phyloP scores from a whole-genome alignment of 2,797 vertebrate genomes.

The Neopelma chrysocephalum region DNA sequence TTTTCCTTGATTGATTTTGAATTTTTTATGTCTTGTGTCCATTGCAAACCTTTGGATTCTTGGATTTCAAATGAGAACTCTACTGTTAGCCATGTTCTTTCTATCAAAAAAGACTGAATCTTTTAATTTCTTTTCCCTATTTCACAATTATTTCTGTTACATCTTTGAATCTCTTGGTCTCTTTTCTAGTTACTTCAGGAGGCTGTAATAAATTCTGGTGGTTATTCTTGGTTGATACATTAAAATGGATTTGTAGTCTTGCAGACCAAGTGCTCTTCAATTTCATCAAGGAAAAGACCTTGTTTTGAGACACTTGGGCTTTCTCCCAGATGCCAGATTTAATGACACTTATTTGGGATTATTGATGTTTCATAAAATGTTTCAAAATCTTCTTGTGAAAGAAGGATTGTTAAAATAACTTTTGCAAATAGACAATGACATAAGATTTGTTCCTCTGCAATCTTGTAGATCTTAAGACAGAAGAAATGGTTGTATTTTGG shows the following conservation, averaged over 20 bases:
- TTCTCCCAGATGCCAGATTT: background rate
- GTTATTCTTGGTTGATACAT: background rate
- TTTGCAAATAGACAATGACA: background rate
- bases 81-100: background rate
- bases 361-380: background rate
- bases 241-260: background rate
- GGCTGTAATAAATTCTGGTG: background rate
- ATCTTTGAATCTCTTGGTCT: background rate
- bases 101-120: background rate
- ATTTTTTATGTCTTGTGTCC: background rate
- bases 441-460: background rate
- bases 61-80: background rate
- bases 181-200: background rate
- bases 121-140: background rate
- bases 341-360: background rate
- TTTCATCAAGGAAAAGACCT: background rate
- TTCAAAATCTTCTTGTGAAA: background rate
- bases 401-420: background rate
- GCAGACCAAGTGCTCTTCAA: background rate
- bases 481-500: background rate
- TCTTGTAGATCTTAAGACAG: background rate
- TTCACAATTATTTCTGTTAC: background rate
- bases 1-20: background rate
- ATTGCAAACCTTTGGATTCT: background rate
- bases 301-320: background rate